Conservation (phyloP, 2,888 invertebrate genomes). For the Chloromyia formosa region DNA sequence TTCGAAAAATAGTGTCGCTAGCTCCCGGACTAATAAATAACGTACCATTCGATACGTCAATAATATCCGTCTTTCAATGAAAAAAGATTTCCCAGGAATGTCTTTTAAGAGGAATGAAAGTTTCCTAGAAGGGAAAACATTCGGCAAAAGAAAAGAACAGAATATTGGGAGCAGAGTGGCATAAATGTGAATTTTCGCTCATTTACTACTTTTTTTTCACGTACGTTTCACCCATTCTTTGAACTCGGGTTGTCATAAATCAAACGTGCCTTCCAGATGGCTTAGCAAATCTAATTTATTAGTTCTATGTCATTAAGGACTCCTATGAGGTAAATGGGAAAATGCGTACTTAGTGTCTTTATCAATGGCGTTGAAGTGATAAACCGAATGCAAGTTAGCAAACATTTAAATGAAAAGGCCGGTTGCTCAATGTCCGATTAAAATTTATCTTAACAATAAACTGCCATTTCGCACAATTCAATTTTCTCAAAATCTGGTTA, state of each 20-base stretch:
- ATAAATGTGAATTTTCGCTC: neutral
- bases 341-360: too few species aligned
- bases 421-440: too few species aligned
- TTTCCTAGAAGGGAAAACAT: neutral
- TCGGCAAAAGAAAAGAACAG: neutral
- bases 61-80: neutral
- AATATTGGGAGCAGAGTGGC: neutral
- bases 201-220: neutral
- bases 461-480: too few species aligned
- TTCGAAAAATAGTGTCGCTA: too few species aligned
- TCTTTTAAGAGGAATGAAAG: neutral
- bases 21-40: too few species aligned
- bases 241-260: neutral
- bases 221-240: neutral
- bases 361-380: too few species aligned
- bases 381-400: too few species aligned
- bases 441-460: too few species aligned
- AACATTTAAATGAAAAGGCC: too few species aligned
- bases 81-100: neutral
- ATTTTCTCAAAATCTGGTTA: too few species aligned
- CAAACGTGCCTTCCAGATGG: neutral
- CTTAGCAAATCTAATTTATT: slow-evolving; percentile 2
- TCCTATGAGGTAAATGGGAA: too few species aligned
- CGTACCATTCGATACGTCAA: slow-evolving; percentile 1
- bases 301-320: too few species aligned